A percentile compares a stretch with the other conserved stretches of the same genome.
Evolutionary conservation across 2,113 vertebrate species (phyloP).

Genomic region (Sander lucioperca): DNA sequence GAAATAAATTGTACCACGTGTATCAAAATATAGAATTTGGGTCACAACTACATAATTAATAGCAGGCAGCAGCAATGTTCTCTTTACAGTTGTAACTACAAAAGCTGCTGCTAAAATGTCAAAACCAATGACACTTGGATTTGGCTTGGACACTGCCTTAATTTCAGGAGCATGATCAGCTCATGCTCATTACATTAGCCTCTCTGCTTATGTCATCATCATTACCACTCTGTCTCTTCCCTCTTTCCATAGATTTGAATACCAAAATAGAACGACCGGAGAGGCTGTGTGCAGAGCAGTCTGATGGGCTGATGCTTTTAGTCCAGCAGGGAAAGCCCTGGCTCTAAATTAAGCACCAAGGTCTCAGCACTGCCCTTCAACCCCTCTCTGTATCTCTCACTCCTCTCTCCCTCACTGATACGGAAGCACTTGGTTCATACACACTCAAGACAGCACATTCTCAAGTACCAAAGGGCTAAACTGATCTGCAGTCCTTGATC

Average conservation of each 20-base stretch:
- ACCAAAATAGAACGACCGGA: constrained; percentile 20
- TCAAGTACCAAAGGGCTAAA: background rate
- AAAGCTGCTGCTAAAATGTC: constrained; percentile 4
- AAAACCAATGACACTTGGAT: constrained; percentile 1
- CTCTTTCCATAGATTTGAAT: constrained; percentile 57
- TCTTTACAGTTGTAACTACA: background rate
- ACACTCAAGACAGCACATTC: constrained; percentile 11
- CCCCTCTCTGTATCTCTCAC: background rate
- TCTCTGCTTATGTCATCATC: constrained; percentile 32
- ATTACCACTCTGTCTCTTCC: background rate
- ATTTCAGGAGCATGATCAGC: constrained; percentile 40
- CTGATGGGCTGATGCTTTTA: constrained; percentile 23
- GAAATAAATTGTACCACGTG: constrained; percentile 21
- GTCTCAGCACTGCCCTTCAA: constrained; percentile 24
- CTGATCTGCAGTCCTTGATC: constrained; percentile 3
- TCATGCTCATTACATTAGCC: constrained; percentile 41
- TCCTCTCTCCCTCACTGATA: background rate
- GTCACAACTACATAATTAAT: constrained; percentile 51
- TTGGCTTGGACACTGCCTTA: background rate
- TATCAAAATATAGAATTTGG: constrained; percentile 29
- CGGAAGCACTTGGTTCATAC: constrained; percentile 13
- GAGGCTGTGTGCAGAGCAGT: constrained; percentile 11
- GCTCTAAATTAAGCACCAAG: constrained; percentile 22
- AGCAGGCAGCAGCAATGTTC: background rate
- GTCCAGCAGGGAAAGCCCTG: constrained; percentile 26